These are phyloP conservation scores for Drosophila incognita DNA, from an alignment of 2,888 invertebrate species.

Conservation along the genomic window DNA sequence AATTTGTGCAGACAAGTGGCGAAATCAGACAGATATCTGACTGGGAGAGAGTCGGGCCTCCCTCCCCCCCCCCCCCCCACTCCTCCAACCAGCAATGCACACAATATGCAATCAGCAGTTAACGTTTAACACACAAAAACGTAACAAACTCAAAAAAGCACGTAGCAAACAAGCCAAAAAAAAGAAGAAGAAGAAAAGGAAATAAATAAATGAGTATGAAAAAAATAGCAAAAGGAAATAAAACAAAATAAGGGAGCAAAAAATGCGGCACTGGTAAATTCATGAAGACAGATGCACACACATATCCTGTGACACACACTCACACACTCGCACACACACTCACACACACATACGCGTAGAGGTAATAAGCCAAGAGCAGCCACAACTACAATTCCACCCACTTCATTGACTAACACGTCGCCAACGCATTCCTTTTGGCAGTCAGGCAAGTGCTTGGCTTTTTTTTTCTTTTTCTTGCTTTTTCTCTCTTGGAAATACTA, in stretches of 20 bases:
- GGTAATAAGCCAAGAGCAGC: constrained; percentile 61
- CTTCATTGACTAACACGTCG: constrained; percentile 61
- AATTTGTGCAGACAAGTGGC: constrained; percentile 52
- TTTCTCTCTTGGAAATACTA: constrained; percentile 32
- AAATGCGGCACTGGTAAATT: constrained; percentile 47
- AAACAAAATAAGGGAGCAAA: constrained; percentile 38
- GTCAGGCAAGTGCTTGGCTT: constrained; percentile 30
- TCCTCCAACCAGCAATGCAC: constrained; percentile 20
- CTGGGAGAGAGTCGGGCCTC: no score
- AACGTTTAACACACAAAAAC: constrained; percentile 70
- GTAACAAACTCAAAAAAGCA: constrained; percentile 60
- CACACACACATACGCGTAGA: constrained; percentile 13
- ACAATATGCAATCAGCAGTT: constrained; percentile 77
- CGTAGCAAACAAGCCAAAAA: constrained; percentile 42
- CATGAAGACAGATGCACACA: constrained; percentile 60
- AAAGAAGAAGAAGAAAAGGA: constrained; percentile 1
- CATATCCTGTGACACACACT: constrained; percentile 6
- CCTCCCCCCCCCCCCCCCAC: no score
- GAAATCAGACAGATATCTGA: constrained; percentile 43
- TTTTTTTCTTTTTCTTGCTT: not conserved
- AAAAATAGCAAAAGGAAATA: constrained; percentile 5
- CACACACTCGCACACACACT: constrained; percentile 9
- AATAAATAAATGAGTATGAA: not conserved
- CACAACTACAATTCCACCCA: constrained; percentile 34
- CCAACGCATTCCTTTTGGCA: constrained; percentile 35